phyloP scores from a whole-genome alignment of 1,140 invertebrate species.

The Leptinotarsa undecemlineata region DNA sequence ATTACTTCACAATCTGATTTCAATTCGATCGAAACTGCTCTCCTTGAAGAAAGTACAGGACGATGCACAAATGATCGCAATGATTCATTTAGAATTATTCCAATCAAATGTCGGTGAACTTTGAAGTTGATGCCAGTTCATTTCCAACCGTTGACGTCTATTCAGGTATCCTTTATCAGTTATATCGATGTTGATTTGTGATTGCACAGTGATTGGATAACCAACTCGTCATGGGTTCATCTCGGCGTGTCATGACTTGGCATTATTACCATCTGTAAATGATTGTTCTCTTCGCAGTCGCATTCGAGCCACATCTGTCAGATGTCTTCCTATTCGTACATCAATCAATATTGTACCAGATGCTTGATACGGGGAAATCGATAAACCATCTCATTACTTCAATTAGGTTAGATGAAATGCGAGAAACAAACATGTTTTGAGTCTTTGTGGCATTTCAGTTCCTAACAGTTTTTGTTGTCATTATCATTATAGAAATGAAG shows the following conservation, averaged over 20 bases:
- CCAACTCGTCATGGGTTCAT: conserved; percentile 37
- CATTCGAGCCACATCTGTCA: conserved; percentile 30
- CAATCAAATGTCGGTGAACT: conserved; percentile 13
- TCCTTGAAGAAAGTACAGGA: not conserved
- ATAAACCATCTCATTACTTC: not conserved
- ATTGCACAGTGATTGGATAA: conserved; percentile 36
- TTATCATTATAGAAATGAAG: too few species aligned
- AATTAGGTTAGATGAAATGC: not conserved
- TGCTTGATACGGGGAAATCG: too few species aligned
- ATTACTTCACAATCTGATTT: too few species aligned
- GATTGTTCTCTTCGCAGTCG: conserved; percentile 33
- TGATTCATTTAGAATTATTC: conserved; percentile 9
- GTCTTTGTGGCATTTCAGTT: not conserved
- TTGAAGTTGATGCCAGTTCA: conserved; percentile 14
- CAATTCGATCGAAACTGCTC: not conserved
- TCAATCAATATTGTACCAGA: not conserved
- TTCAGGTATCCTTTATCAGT: conserved; percentile 16
- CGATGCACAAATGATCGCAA: not conserved
- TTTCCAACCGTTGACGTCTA: conserved; percentile 15
- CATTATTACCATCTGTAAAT: conserved; percentile 31
- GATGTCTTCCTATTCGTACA: conserved; percentile 9
- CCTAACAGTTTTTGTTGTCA: not conserved
- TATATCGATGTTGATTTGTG: conserved; percentile 33
- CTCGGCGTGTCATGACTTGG: conserved; percentile 36
- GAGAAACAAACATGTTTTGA: not conserved